A percentile compares a stretch with the other conserved stretches of the same genome.
Evolutionary conservation across 2,113 vertebrate genomes (phyloP).

Genomic region (Gasterosteus aculeatus): DNA sequence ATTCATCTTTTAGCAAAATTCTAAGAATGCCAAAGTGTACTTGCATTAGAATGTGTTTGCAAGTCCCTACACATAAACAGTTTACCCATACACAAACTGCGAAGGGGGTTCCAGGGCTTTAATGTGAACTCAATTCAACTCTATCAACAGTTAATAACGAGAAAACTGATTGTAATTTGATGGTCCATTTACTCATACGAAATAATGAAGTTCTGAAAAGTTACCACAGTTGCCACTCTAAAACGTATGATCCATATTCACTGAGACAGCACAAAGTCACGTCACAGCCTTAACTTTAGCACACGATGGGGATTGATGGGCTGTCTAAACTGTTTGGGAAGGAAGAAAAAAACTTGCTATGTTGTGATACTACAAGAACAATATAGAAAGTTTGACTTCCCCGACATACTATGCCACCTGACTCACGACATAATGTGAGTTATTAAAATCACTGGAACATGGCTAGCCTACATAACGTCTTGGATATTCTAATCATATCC

Average conservation of each 20-base stretch:
- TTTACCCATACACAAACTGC: no score
- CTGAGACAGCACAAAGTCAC: not conserved
- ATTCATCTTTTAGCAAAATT: no score
- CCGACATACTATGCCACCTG: not conserved
- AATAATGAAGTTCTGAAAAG: not conserved
- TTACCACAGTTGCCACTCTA: not conserved
- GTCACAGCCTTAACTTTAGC: not conserved
- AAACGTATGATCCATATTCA: no score
- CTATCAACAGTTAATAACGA: not conserved
- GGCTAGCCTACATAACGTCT: not conserved
- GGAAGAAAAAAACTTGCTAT: not conserved
- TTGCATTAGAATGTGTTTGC: not conserved
- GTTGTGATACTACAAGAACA: not conserved
- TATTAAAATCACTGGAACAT: not conserved
- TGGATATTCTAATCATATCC: not conserved
- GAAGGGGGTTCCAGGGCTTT: not conserved
- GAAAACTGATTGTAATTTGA: not conserved
- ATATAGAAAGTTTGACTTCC: not conserved
- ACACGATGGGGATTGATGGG: not conserved
- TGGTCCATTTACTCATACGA: not conserved
- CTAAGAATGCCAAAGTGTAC: not conserved
- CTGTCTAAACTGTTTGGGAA: not conserved
- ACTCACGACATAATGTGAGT: not conserved
- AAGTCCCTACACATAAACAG: not conserved
- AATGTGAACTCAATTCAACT: not conserved